phyloP scores from a whole-genome alignment of 2,888 invertebrate species.

The Eudasyphora cyanicolor region DNA sequence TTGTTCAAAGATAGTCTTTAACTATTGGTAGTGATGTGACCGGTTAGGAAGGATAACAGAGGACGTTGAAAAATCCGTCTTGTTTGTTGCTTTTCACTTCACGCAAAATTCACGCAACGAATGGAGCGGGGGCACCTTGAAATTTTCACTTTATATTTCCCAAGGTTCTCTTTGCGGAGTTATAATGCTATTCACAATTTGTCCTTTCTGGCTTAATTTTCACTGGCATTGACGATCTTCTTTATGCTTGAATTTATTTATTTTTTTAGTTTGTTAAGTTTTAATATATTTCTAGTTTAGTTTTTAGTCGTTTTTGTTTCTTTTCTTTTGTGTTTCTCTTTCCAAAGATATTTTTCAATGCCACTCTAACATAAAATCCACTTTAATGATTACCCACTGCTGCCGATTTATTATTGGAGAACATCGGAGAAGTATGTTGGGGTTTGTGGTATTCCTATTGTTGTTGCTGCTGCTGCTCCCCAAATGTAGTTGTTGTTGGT shows the following conservation, averaged over 20 bases:
- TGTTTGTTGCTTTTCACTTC: slow-evolving; percentile 28
- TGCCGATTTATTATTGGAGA: slow-evolving; percentile 21
- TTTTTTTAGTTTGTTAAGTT: background rate
- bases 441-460: background rate
- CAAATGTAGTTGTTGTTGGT: slow-evolving; percentile 17
- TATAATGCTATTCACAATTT: background rate
- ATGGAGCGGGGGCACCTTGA: background rate
- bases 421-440: slow-evolving; percentile 12
- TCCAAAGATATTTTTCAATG: too few relatives aligned
- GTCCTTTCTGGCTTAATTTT: background rate
- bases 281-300: too few relatives aligned
- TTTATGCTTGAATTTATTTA: background rate
- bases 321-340: slow-evolving; percentile 10
- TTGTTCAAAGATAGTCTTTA: background rate
- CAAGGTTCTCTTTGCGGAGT: background rate
- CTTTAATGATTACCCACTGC: slow-evolving; percentile 35
- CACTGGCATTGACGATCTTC: slow-evolving; percentile 7
- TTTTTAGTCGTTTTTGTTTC: background rate
- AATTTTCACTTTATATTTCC: background rate
- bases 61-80: slow-evolving; percentile 30
- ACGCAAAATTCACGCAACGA: background rate
- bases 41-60: slow-evolving; percentile 5
- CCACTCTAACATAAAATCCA: slow-evolving; percentile 45
- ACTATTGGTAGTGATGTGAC: slow-evolving; percentile 35
- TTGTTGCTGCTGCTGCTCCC: too few relatives aligned